A percentile compares a stretch with the other conserved stretches of the same genome.
Conservation (phyloP, 53 echinoderm and acorn worm species). For the Astropecten irregularis region DNA sequence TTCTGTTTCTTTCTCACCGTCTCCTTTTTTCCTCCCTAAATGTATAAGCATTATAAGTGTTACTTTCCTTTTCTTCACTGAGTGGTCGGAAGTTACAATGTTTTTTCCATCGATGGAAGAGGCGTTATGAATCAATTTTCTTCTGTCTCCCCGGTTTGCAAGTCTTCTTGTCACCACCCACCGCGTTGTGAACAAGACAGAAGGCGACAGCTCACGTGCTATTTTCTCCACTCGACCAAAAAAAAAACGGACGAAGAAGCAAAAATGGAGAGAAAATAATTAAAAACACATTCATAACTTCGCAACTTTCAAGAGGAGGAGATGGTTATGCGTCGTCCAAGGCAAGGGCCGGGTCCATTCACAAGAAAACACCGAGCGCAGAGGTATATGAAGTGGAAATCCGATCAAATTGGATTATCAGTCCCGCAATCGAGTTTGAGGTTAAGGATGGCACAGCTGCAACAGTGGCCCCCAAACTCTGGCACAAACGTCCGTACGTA, state of each 20-base stretch:
- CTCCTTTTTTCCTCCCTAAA: no score
- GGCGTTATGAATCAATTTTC: no score
- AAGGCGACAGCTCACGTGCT: background rate
- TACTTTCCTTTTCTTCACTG: no score
- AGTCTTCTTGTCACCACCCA: background rate
- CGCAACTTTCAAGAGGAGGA: background rate
- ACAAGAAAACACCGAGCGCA: background rate
- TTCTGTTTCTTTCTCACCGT: no score
- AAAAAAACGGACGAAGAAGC: no score
- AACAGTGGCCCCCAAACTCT: background rate
- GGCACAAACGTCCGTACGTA: background rate
- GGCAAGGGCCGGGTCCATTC: slow-evolving; percentile 6
- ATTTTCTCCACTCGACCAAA: background rate
- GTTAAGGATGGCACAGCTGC: slow-evolving; percentile 35
- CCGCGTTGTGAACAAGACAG: background rate
- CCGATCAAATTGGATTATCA: slow-evolving; percentile 13
- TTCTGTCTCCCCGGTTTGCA: background rate
- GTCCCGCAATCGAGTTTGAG: slow-evolving; percentile 11
- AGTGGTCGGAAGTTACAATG: no score
- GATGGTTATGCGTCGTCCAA: background rate
- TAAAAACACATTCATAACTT: slow-evolving; percentile 33
- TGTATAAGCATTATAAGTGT: no score
- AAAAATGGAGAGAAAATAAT: slow-evolving; percentile 1
- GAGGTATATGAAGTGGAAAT: background rate
- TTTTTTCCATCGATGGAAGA: no score